Conservation (phyloP, 2,113 vertebrate genomes). For the Felis chaus region DNA sequence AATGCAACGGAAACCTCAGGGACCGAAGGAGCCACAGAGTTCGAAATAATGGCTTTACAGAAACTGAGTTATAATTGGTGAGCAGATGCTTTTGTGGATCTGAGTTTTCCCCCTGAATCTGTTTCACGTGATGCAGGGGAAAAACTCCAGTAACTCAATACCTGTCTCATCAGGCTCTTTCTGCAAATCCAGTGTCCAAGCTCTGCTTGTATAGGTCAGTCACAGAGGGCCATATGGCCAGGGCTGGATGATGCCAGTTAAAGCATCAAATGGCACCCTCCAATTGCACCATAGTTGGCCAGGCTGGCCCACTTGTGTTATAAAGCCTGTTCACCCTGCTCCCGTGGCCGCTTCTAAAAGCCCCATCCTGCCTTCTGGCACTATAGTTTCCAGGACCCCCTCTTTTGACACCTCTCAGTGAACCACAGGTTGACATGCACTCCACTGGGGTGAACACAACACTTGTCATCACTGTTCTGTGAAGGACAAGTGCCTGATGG, state of each 20-base stretch:
- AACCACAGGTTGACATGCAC: too few relatives aligned
- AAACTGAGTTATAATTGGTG: neutral
- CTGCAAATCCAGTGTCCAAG: neutral
- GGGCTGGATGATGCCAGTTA: neutral
- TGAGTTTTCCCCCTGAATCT: neutral
- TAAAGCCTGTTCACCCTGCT: neutral
- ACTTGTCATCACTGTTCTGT: neutral
- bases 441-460: neutral
- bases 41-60: neutral
- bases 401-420: neutral
- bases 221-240: neutral
- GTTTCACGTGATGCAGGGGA: neutral
- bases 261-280: neutral
- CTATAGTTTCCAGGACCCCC: neutral
- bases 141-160: neutral
- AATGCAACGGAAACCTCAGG: neutral
- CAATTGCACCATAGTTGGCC: fast-evolving
- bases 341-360: neutral
- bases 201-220: neutral
- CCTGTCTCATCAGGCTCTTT: neutral
- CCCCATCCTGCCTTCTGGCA: neutral
- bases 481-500: neutral
- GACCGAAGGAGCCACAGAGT: neutral
- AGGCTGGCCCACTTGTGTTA: neutral
- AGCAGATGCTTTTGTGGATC: neutral